Conservation (phyloP, 2,888 invertebrate species). For the Phytoseiulus persimilis region DNA sequence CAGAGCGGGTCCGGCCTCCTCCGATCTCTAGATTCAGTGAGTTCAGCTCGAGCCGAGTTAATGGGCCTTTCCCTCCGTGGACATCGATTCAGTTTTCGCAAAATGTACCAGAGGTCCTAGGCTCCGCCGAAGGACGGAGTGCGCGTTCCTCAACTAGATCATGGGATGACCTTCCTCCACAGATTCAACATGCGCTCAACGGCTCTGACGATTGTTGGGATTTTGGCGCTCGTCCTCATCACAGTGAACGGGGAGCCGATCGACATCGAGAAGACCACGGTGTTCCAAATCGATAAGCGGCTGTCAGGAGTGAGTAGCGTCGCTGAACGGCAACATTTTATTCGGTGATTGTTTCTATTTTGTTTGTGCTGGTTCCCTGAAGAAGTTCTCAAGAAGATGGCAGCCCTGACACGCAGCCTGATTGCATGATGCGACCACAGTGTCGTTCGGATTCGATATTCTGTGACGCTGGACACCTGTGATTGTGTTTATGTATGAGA, state of each 20-base stretch:
- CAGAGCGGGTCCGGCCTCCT: background rate
- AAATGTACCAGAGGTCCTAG: no score
- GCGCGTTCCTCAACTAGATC: no score
- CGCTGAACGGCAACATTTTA: background rate
- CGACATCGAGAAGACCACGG: constrained; percentile 18
- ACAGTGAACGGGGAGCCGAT: constrained; percentile 12
- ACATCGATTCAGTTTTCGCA: no score
- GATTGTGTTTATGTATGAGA: background rate
- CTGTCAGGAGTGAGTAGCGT: constrained; percentile 9
- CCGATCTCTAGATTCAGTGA: background rate
- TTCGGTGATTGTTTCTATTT: background rate
- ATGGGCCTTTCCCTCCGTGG: no score
- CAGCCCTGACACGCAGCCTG: background rate
- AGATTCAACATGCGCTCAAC: background rate
- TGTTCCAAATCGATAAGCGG: constrained; percentile 34
- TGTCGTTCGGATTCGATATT: background rate
- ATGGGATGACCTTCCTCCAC: no score
- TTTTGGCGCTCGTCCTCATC: background rate
- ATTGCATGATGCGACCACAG: background rate
- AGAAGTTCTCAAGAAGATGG: background rate
- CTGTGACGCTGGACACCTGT: background rate
- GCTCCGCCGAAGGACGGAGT: no score
- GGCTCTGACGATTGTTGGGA: background rate
- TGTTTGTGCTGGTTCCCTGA: background rate
- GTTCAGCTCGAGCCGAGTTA: no score